Evolutionary conservation across 2,113 vertebrate species (phyloP).

Genomic region (Aegithalos caudatus): DNA sequence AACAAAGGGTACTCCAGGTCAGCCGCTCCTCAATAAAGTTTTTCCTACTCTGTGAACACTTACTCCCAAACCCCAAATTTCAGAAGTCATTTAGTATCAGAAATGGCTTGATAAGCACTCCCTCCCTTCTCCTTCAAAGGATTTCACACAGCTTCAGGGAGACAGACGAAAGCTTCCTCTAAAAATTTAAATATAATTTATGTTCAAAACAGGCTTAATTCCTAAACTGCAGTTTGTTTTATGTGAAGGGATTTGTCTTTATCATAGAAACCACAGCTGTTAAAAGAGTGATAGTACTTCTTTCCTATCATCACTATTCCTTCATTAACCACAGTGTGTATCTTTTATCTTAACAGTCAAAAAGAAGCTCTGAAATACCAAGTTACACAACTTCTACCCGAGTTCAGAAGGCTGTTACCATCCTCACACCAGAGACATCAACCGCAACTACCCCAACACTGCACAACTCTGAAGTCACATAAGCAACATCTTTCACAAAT

Average conservation of each 20-base stretch:
- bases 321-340: not conserved
- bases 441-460: not conserved
- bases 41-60: not conserved
- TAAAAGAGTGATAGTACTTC: not conserved
- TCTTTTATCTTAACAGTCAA: not conserved
- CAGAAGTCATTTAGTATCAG: not conserved
- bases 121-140: not conserved
- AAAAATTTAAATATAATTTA: not conserved
- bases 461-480: fast-evolving
- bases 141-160: not conserved
- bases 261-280: constrained; percentile 13
- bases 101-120: not conserved
- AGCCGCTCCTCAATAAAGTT: not conserved
- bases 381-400: not conserved
- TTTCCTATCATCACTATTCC: not conserved
- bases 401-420: not conserved
- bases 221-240: not conserved
- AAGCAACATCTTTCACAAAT: not conserved
- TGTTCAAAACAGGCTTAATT: not conserved
- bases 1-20: not conserved
- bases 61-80: not conserved
- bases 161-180: not conserved
- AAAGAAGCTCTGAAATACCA: not conserved
- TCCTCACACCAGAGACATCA: not conserved
- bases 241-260: not conserved